phyloP scores from a whole-genome alignment of 2,888 invertebrate species.

The Platycheirus albimanus region DNA sequence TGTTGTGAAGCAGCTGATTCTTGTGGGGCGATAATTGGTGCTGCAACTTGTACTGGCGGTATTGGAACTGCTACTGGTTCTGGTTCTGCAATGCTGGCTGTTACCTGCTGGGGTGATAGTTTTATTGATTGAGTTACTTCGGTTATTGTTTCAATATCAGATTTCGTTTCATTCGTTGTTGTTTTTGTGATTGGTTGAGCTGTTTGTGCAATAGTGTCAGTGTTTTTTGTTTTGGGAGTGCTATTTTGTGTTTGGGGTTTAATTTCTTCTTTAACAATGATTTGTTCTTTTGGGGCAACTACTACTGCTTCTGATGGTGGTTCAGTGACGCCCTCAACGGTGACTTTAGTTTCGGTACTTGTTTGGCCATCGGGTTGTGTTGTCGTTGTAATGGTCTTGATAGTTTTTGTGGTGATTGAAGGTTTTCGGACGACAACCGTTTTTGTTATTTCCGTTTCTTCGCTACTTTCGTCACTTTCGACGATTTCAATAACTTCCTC shows the following conservation, averaged over 20 bases:
- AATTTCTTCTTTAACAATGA: not conserved
- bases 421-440: slow-evolving; percentile 31
- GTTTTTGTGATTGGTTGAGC: slow-evolving; percentile 31
- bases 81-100: not conserved
- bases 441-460: slow-evolving; percentile 55
- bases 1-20: slow-evolving; percentile 27
- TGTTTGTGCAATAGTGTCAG: slow-evolving; percentile 48
- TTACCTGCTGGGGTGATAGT: slow-evolving; percentile 62
- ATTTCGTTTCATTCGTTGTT: slow-evolving; percentile 54
- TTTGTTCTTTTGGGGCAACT: not conserved
- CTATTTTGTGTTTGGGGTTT: slow-evolving; percentile 1
- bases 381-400: slow-evolving; percentile 40
- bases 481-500: slow-evolving; percentile 51
- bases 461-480: slow-evolving; percentile 51
- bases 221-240: slow-evolving; percentile 40
- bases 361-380: slow-evolving; percentile 33
- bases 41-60: not conserved
- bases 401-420: slow-evolving; percentile 24
- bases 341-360: slow-evolving; percentile 34
- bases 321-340: slow-evolving; percentile 7
- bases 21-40: slow-evolving; percentile 1
- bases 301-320: slow-evolving; percentile 8
- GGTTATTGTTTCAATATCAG: slow-evolving; percentile 54
- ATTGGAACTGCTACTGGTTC: not conserved
- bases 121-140: slow-evolving; percentile 65